A percentile compares a stretch with the other conserved stretches of the same genome.
phyloP scores from a whole-genome alignment of 2,113 vertebrate genomes.

The Mastomys natalensis region DNA sequence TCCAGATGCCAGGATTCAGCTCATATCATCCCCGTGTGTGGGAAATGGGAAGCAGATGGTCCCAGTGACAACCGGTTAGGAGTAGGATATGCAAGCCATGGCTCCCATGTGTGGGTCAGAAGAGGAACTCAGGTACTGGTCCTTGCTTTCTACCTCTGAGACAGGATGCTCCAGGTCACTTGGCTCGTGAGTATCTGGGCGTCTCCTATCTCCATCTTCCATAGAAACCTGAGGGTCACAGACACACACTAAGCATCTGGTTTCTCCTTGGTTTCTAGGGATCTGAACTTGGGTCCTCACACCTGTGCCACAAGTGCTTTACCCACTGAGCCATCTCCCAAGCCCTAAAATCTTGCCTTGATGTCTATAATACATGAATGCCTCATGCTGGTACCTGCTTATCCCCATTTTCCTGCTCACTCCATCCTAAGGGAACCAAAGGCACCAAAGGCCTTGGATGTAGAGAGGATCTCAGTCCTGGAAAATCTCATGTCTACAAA shows the following conservation, averaged over 20 bases:
- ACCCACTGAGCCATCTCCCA: neutral
- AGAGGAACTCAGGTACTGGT: too few species aligned
- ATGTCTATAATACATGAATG: neutral
- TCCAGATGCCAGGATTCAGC: neutral
- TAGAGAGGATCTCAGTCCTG: neutral
- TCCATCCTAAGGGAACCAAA: neutral
- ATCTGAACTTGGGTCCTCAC: too few species aligned
- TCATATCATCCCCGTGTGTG: neutral
- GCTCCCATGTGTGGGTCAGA: neutral
- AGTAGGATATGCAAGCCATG: neutral
- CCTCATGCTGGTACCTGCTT: neutral
- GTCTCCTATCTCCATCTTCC: neutral
- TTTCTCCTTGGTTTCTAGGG: neutral
- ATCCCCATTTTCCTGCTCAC: neutral
- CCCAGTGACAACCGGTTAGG: slow-evolving; percentile 58
- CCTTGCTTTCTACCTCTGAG: neutral
- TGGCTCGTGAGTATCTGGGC: neutral
- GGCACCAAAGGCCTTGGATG: neutral
- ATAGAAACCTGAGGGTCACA: neutral
- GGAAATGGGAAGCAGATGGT: slow-evolving; percentile 39
- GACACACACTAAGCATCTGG: neutral
- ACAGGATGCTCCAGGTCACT: neutral
- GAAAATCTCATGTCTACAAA: neutral
- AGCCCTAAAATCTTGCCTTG: neutral
- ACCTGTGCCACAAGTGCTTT: neutral